phyloP scores from a whole-genome alignment of 2,888 invertebrate species.

The Drosophila buzzatii region DNA sequence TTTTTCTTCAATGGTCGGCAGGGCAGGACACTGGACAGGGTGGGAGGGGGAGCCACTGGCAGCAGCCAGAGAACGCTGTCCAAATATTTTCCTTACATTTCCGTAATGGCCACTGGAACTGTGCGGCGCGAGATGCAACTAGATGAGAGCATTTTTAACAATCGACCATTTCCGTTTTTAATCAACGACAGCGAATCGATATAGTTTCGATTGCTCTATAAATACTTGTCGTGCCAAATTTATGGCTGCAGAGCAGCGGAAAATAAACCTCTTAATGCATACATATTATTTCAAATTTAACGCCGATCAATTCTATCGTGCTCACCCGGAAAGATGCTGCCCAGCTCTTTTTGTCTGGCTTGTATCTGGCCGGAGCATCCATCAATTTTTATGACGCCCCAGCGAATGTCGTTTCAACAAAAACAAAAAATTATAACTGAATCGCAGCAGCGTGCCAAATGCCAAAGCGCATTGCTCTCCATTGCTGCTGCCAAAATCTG shows the following conservation, averaged over 20 bases:
- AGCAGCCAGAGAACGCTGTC: conserved; percentile 24
- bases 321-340: conserved; percentile 14
- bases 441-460: conserved; percentile 33
- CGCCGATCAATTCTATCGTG: conserved; percentile 64
- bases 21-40: background rate
- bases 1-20: no score
- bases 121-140: conserved; percentile 8
- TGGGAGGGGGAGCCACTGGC: no score
- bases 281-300: conserved; percentile 64
- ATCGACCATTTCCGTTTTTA: conserved; percentile 56
- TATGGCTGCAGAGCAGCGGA: conserved; percentile 35
- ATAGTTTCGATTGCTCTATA: conserved; percentile 70
- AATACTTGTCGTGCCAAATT: conserved; percentile 66
- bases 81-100: conserved; percentile 66
- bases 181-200: conserved; percentile 53
- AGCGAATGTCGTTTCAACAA: conserved; percentile 53
- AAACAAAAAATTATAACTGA: conserved; percentile 22
- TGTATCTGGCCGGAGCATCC: conserved; percentile 41
- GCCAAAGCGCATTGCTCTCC: conserved; percentile 42
- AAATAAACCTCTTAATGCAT: conserved; percentile 31
- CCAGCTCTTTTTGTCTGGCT: conserved; percentile 13
- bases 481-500: conserved; percentile 35
- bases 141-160: conserved; percentile 46
- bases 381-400: conserved; percentile 77
- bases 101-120: conserved; percentile 38